phyloP scores from a whole-genome alignment of 2,113 vertebrate genomes.

The Vombatus ursinus region DNA sequence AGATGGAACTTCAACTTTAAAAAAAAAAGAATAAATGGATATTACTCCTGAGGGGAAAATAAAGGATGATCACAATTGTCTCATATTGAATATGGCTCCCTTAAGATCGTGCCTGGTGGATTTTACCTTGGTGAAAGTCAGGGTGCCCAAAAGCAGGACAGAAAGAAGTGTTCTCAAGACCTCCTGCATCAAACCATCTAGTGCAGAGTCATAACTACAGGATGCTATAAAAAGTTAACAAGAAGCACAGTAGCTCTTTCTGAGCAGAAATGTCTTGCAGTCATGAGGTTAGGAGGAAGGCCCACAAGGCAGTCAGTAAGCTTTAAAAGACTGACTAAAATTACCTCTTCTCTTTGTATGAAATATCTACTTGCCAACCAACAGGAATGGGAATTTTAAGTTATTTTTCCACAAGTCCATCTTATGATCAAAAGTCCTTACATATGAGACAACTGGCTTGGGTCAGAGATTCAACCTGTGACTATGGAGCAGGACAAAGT shows the following conservation, averaged over 20 bases:
- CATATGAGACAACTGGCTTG: conserved; percentile 13
- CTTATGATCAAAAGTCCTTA: conserved; percentile 28
- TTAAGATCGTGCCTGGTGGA: neutral
- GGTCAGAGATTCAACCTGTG: conserved; percentile 12
- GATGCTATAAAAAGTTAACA: neutral
- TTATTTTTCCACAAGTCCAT: neutral
- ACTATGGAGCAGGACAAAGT: conserved; percentile 6
- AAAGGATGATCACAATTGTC: neutral
- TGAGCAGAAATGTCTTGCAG: neutral
- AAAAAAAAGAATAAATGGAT: conserved; percentile 19
- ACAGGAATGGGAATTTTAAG: neutral
- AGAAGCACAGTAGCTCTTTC: neutral
- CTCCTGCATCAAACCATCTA: neutral
- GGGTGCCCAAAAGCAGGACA: neutral
- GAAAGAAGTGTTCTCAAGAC: neutral
- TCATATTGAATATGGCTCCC: neutral
- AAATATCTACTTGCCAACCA: neutral
- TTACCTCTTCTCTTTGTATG: neutral
- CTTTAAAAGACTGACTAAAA: neutral
- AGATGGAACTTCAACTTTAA: conserved; percentile 5
- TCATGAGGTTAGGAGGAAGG: neutral
- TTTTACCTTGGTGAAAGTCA: neutral
- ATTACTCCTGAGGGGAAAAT: conserved; percentile 8
- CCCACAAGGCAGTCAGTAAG: neutral
- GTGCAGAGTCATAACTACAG: neutral